Conservation (phyloP, 2,888 invertebrate genomes). For the Catocala sponsa region DNA sequence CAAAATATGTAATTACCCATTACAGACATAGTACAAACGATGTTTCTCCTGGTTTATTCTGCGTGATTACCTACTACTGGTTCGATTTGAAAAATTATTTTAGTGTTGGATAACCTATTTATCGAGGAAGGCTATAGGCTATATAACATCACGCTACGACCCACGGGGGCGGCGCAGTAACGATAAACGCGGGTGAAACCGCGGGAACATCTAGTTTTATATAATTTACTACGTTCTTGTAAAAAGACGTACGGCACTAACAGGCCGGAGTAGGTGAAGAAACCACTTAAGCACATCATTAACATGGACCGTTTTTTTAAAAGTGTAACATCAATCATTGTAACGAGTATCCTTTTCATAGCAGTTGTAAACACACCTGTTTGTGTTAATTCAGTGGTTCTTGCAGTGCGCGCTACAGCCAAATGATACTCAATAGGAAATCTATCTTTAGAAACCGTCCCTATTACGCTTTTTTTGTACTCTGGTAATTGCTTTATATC, state of each 20-base stretch:
- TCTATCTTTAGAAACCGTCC: constrained; percentile 56
- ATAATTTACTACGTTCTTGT: constrained; percentile 66
- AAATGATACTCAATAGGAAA: constrained; percentile 79
- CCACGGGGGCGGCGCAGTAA: no score
- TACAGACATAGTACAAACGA: no score
- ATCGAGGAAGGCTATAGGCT: no score
- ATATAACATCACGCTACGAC: no score
- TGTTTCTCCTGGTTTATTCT: no score
- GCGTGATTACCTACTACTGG: no score
- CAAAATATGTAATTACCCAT: no score
- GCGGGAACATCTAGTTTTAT: no score
- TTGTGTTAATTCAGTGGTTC: constrained; percentile 70
- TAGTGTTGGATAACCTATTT: no score
- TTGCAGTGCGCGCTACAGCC: constrained; percentile 74
- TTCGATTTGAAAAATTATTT: no score
- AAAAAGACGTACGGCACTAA: constrained; percentile 75
- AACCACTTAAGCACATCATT: constrained; percentile 62
- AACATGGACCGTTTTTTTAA: constrained; percentile 68
- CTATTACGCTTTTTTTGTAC: constrained; percentile 74
- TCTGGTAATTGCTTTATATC: constrained; percentile 66
- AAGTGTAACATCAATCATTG: constrained; percentile 76
- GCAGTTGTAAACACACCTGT: constrained; percentile 74
- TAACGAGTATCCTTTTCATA: constrained; percentile 72
- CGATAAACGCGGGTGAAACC: no score
- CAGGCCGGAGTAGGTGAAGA: constrained; percentile 66